phyloP scores from a whole-genome alignment of 2,888 invertebrate species.

The Willowsia nigromaculata region DNA sequence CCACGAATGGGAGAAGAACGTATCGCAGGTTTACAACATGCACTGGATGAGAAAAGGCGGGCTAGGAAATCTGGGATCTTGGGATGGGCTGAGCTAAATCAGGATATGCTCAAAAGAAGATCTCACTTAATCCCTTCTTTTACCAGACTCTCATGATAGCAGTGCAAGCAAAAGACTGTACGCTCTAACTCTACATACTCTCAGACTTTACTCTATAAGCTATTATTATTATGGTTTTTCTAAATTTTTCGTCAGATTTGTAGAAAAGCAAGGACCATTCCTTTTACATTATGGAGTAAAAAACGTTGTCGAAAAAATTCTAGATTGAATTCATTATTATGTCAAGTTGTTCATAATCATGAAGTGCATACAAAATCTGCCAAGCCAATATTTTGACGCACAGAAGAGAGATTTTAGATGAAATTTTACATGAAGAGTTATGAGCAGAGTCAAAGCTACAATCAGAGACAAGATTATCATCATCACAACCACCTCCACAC shows the following conservation, averaged over 20 bases:
- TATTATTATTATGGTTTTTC: too few species aligned
- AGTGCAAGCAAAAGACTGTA: not conserved
- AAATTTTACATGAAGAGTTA: too few species aligned
- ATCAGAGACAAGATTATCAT: not conserved
- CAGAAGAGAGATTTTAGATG: too few species aligned
- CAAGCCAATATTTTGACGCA: too few species aligned
- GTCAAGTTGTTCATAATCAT: too few species aligned
- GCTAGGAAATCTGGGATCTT: conserved; percentile 20
- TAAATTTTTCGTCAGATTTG: too few species aligned
- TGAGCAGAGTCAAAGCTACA: not conserved
- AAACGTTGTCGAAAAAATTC: too few species aligned
- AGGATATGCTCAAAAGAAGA: conserved; percentile 60
- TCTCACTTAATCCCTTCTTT: conserved; percentile 52
- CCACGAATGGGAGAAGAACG: not conserved
- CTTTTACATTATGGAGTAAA: too few species aligned
- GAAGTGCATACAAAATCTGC: too few species aligned
- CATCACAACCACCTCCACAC: not conserved
- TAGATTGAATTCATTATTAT: too few species aligned
- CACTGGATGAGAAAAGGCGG: conserved; percentile 36
- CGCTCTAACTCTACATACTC: not conserved
- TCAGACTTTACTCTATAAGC: not conserved
- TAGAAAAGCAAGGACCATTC: too few species aligned
- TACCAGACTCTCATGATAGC: not conserved
- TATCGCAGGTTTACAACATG: not conserved
- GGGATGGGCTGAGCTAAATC: conserved; percentile 58